Percentiles rank a stretch among this genome's conserved stretches.
These are phyloP conservation scores for Drosophila erecta DNA, from an alignment of 1,140 invertebrate genomes.

Conservation along the genomic window DNA sequence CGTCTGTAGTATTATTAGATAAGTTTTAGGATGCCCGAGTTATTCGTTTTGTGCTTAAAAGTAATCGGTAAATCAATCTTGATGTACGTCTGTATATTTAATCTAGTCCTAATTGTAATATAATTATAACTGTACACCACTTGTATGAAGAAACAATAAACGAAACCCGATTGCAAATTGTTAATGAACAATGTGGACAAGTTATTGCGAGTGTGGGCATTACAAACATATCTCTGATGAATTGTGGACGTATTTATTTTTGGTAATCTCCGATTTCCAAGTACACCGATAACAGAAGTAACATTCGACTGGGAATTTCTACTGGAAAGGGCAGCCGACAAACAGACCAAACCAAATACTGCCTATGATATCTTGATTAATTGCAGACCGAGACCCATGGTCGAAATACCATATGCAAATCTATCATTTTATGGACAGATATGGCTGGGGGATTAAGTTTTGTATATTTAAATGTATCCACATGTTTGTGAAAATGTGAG, in stretches of 20 bases:
- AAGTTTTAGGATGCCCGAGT: conserved; percentile 42
- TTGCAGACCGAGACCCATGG: conserved; percentile 20
- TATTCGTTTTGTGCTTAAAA: conserved; percentile 63
- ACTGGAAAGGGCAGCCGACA: conserved; percentile 2
- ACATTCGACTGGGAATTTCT: conserved; percentile 3
- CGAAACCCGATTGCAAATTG: conserved; percentile 54
- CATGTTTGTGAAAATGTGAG: conserved; percentile 50
- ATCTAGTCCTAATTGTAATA: conserved; percentile 80
- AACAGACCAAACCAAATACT: conserved; percentile 4
- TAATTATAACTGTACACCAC: conserved; percentile 74
- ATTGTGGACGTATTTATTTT: conserved; percentile 10
- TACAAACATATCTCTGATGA: conserved; percentile 14
- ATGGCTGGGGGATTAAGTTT: conserved; percentile 26
- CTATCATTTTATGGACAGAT: conserved; percentile 40
- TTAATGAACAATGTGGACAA: conserved; percentile 24
- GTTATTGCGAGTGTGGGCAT: conserved; percentile 11
- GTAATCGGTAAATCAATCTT: conserved; percentile 60
- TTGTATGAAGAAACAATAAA: conserved; percentile 61
- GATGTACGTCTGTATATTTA: conserved; percentile 69
- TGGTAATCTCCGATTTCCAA: conserved; percentile 8
- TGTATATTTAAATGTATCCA: conserved; percentile 45
- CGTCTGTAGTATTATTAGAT: conserved; percentile 60
- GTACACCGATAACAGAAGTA: conserved; percentile 19
- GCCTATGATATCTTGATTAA: conserved; percentile 43
- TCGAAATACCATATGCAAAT: conserved; percentile 39